Evolutionary conservation across 2,797 vertebrate species (phyloP), one percentile per base, ranked within the genome.

Genomic region (Telmatherina bonti): DNA sequence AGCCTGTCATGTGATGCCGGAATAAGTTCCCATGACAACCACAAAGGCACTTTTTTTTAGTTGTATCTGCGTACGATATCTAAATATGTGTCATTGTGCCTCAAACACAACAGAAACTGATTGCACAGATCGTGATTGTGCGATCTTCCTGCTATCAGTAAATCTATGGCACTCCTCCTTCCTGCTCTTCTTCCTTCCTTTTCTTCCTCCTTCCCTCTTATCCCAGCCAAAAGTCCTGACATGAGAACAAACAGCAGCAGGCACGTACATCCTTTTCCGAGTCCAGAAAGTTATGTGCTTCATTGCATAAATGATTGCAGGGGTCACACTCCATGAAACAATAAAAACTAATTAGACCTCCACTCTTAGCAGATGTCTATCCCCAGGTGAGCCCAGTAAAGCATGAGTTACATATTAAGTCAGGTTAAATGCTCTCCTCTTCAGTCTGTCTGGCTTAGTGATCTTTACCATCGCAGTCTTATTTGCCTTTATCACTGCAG

Each of bases 171-270:
- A 82, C 81, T 87, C 81, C 72, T 92, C 71, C 79, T 91, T 91
- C 90, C 86, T 87, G 77, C 85, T 86, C 81, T 82, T 55, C 78
- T 88, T 90, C 82, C 78, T 89, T 90, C 88, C 79, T 87, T 76
- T 64, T 70, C 84, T 86, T 86, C 55, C 61, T 53, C 45, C 0
- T 79, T 69, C 70, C 60, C 30, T 85, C 51, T 57, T 82, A 76
- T 88, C 58, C 69, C 63, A 72, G 30, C 62, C 60, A 29, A 51
- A 26, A 67, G 36, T 64, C 62, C 89, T 91, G 90, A 81, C 82
- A 72, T 58, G 20, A 81, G 82, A 92, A 91, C 85, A 93, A 92
- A 92, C 84, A 88, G 63, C 72, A 85, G 45, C 31, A 33, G 65
- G 26, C 79, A 83, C 53, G 63, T 62, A 85, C 84, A 85, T 90